These are phyloP conservation scores for Anguilla obscura DNA, from an alignment of 2,797 vertebrate species.

Conservation along the genomic window DNA sequence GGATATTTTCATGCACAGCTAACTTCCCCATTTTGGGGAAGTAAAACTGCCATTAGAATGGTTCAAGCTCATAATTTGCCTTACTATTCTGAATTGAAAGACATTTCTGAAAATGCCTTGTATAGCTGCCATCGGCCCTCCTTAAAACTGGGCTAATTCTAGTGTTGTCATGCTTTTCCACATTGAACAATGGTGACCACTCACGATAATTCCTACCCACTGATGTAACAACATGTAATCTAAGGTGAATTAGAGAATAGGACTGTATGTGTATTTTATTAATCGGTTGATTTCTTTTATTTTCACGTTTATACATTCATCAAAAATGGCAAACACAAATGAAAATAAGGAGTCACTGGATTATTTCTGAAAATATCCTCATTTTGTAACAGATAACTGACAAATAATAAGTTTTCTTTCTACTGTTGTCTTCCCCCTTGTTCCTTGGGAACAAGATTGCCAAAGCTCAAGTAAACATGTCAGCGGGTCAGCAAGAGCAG, in stretches of 20 bases:
- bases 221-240: background rate
- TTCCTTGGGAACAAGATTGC: background rate
- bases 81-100: conserved; percentile 2
- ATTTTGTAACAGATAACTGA: background rate
- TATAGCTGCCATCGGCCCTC: background rate
- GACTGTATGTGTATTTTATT: background rate
- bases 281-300: background rate
- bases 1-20: conserved; percentile 15
- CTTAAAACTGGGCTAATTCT: background rate
- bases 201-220: background rate
- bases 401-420: conserved; percentile 3
- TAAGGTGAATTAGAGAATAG: background rate
- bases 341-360: background rate
- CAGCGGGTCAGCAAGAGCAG: background rate
- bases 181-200: background rate
- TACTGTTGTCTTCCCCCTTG: background rate
- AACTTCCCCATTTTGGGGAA: background rate
- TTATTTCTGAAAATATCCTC: background rate
- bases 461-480: background rate
- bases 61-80: background rate
- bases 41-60: background rate
- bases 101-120: background rate
- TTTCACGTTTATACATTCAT: background rate
- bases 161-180: background rate
- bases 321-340: background rate